A percentile compares a stretch with the other conserved stretches of the same genome.
Conservation (phyloP, 1,140 invertebrate genomes). For the Orchesella cincta region DNA sequence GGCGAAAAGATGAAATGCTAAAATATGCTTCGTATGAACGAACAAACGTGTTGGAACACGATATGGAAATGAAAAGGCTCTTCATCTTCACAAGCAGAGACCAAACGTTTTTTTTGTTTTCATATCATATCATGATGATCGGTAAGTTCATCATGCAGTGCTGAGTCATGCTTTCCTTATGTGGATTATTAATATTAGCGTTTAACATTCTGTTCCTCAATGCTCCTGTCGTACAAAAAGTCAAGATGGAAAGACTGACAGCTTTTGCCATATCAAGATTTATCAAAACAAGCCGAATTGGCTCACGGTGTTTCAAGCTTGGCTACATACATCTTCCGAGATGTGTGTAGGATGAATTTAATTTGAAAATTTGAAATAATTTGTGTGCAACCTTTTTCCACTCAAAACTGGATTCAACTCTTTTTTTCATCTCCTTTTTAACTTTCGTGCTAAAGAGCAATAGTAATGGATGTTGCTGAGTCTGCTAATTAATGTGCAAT, state of each 20-base stretch:
- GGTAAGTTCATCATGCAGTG: constrained; percentile 2
- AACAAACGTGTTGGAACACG: neutral
- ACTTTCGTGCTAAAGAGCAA: neutral
- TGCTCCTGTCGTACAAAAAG: neutral
- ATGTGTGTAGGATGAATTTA: too few relatives aligned
- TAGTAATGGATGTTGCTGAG: neutral
- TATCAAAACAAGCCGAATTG: constrained; percentile 3
- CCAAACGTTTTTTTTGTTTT: neutral
- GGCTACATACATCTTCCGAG: neutral
- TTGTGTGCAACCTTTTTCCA: neutral
- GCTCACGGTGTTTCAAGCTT: too few relatives aligned
- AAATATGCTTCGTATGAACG: neutral
- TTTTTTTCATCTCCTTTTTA: neutral
- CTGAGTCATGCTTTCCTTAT: constrained; percentile 2
- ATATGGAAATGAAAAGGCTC: neutral
- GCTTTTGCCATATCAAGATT: neutral
- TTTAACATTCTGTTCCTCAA: constrained; percentile 7
- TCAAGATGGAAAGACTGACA: neutral
- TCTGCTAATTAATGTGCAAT: constrained; percentile 27
- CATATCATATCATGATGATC: neutral
- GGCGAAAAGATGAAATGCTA: neutral
- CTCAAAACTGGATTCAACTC: neutral
- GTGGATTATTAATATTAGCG: constrained; percentile 13
- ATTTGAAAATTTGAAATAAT: neutral
- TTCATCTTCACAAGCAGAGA: neutral